Conservation (phyloP, 2,113 vertebrate species). For the Neodontobutis hainanensis region DNA sequence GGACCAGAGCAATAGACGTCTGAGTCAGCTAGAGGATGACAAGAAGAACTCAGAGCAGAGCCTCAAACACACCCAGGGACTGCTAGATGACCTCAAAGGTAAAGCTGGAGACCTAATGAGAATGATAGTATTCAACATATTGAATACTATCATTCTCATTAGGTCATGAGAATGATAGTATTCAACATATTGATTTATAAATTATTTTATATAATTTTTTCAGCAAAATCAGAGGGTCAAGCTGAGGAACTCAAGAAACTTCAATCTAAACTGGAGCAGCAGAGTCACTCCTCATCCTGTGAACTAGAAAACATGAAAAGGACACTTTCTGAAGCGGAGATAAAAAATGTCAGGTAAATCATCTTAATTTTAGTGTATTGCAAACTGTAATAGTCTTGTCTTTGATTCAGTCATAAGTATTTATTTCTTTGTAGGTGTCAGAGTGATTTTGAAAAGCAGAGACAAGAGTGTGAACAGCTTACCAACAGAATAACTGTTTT, state of each 20-base stretch:
- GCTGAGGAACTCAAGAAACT: conserved; percentile 80
- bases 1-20: conserved; percentile 78
- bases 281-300: conserved; percentile 67
- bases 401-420: no score
- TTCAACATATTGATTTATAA: not conserved
- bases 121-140: not conserved
- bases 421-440: conserved; percentile 58
- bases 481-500: conserved; percentile 70
- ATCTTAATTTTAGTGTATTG: no score
- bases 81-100: conserved; percentile 87
- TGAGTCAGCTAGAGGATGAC: conserved; percentile 83
- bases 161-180: no score
- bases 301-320: conserved; percentile 80
- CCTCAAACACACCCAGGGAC: conserved; percentile 80
- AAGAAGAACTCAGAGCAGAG: conserved; percentile 74
- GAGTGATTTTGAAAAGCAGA: conserved; percentile 82
- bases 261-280: conserved; percentile 79
- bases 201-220: no score
- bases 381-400: no score
- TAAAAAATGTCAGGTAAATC: conserved; percentile 72
- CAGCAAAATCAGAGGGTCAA: conserved; percentile 83
- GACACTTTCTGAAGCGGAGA: conserved; percentile 80
- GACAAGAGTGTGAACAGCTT: conserved; percentile 79
- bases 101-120: not conserved
- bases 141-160: no score